Conservation (phyloP, 2,888 invertebrate genomes). For the Agonopterix heracliana region DNA sequence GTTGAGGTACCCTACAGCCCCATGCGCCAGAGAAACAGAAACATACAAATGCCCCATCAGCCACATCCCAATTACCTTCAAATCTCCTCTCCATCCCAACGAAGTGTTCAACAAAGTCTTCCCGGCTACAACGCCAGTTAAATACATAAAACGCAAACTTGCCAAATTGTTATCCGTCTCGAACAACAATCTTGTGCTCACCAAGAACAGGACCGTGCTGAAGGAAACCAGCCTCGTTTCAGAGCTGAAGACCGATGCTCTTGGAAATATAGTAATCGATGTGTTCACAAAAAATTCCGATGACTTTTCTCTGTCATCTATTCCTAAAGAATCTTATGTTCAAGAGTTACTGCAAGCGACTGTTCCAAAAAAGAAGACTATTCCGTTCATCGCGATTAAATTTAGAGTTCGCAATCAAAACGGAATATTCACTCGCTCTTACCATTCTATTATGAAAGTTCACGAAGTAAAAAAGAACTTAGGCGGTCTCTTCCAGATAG, state of each 20-base stretch:
- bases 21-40: conserved; percentile 48
- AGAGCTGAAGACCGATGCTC: conserved; percentile 53
- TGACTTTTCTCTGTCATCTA: conserved; percentile 51
- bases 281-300: conserved; percentile 63
- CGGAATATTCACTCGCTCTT: conserved; percentile 68
- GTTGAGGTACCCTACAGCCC: conserved; percentile 52
- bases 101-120: conserved; percentile 63
- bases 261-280: conserved; percentile 58
- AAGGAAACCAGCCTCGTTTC: conserved; percentile 54
- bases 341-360: conserved; percentile 56
- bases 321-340: conserved; percentile 61
- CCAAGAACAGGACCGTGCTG: conserved; percentile 60
- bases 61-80: conserved; percentile 58
- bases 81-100: conserved; percentile 52
- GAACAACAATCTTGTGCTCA: conserved; percentile 52
- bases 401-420: conserved; percentile 60
- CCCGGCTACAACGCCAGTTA: conserved; percentile 57
- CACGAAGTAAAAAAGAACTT: conserved; percentile 78
- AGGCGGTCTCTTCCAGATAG: conserved; percentile 73
- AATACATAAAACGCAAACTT: conserved; percentile 61
- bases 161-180: conserved; percentile 57
- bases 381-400: conserved; percentile 67
- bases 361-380: conserved; percentile 52
- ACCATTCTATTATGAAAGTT: conserved; percentile 69
- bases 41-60: conserved; percentile 58